A percentile compares a stretch with the other conserved stretches of the same genome.
phyloP scores from a whole-genome alignment of 37 sponge, comb jelly and placozoan species.

The Theonella swinhoei region DNA sequence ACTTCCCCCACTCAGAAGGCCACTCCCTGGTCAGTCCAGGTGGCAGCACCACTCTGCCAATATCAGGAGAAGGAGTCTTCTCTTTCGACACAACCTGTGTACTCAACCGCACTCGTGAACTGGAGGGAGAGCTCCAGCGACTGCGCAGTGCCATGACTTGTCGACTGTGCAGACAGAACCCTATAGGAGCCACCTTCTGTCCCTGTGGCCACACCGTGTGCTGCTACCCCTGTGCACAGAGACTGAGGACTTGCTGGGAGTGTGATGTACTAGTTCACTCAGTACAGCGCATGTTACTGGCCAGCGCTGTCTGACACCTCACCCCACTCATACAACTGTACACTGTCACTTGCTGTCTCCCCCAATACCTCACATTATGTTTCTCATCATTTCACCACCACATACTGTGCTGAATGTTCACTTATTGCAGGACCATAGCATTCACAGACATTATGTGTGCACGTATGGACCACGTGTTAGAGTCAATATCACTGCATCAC shows the following conservation, averaged over 20 bases:
- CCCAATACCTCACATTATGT: not conserved
- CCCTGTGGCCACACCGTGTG: conserved; percentile 88
- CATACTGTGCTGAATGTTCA: too few relatives aligned
- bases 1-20: conserved; percentile 3
- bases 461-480: not conserved
- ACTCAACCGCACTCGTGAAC: conserved; percentile 46
- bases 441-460: not conserved
- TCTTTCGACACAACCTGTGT: conserved; percentile 52
- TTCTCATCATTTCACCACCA: not conserved
- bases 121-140: conserved; percentile 74
- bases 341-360: too few relatives aligned
- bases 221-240: conserved; percentile 69
- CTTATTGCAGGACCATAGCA: not conserved
- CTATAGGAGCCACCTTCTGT: conserved; percentile 80
- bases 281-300: conserved; percentile 62
- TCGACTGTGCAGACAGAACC: conserved; percentile 67
- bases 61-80: not conserved
- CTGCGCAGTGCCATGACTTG: conserved; percentile 76
- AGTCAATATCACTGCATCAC: too few relatives aligned
- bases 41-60: conserved; percentile 16
- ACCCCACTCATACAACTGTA: not conserved
- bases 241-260: conserved; percentile 43
- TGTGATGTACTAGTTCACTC: conserved; percentile 43
- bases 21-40: conserved; percentile 20
- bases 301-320: conserved; percentile 3